Conservation (phyloP, 35 echinoderm and acorn worm species). For the Amphiura filiformis region DNA sequence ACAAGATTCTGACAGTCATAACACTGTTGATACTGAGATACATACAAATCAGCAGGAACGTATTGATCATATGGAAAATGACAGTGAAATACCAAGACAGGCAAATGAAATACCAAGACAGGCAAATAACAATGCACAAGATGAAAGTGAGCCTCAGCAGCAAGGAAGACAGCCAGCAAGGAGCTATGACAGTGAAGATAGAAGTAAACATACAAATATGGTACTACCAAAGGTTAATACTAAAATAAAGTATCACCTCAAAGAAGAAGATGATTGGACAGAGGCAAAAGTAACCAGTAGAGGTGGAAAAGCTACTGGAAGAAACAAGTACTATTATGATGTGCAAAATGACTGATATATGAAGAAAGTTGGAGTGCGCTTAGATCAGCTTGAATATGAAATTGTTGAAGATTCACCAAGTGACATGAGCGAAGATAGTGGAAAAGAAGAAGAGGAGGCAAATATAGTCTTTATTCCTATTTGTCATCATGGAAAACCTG, state of each 20-base stretch:
- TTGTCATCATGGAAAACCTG: not conserved
- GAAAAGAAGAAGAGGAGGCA: not conserved
- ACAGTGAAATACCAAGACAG: too few species aligned
- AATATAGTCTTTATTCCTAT: not conserved
- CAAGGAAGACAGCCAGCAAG: too few species aligned
- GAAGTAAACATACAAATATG: too few species aligned
- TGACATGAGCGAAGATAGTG: not conserved
- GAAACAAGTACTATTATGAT: conserved; percentile 3
- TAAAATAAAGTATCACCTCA: not conserved
- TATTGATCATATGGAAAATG: too few species aligned
- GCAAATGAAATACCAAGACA: too few species aligned
- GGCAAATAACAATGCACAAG: too few species aligned
- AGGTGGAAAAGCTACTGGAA: conserved; percentile 10
- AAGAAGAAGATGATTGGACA: conserved; percentile 15
- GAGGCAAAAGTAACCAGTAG: not conserved
- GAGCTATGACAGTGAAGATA: too few species aligned
- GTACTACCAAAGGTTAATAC: not conserved
- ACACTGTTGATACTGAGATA: not conserved
- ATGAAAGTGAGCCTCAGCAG: too few species aligned
- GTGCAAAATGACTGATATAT: not conserved
- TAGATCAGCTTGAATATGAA: not conserved
- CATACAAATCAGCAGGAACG: too few species aligned
- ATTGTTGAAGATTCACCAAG: not conserved
- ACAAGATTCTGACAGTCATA: not conserved
- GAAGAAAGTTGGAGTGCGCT: not conserved